Percentiles rank a stretch among this genome's conserved stretches.
These are phyloP conservation scores for Arenaria interpres DNA, from an alignment of 2,113 vertebrate genomes.

Conservation along the genomic window DNA sequence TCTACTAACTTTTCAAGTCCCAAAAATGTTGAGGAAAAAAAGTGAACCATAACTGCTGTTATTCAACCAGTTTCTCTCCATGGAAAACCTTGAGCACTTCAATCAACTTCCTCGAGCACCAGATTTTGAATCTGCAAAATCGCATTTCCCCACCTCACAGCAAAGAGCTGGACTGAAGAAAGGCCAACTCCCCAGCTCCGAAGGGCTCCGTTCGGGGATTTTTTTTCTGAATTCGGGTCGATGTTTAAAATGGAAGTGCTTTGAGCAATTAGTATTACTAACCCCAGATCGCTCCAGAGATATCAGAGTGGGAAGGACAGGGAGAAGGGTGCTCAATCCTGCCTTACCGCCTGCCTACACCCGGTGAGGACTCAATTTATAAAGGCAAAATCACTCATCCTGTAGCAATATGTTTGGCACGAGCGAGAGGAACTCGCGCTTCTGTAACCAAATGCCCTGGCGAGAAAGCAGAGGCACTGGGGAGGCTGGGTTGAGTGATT, in stretches of 20 bases:
- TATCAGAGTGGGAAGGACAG: background rate
- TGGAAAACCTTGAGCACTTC: background rate
- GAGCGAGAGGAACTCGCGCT: background rate
- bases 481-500: background rate
- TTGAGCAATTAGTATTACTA: background rate
- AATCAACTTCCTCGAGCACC: background rate
- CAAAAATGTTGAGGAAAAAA: background rate
- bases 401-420: background rate
- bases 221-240: background rate
- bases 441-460: background rate
- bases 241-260: background rate
- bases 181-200: fast-evolving
- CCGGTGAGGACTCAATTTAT: background rate
- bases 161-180: background rate
- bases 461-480: background rate
- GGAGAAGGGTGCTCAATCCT: background rate
- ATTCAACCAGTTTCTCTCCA: background rate
- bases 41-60: background rate
- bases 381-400: background rate
- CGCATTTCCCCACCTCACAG: background rate
- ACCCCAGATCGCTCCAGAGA: background rate
- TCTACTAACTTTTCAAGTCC: background rate
- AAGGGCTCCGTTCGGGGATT: background rate
- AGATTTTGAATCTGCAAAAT: background rate
- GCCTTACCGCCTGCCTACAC: background rate